phyloP scores from a whole-genome alignment of 2,888 invertebrate species.

The Drosophila mercatorum region DNA sequence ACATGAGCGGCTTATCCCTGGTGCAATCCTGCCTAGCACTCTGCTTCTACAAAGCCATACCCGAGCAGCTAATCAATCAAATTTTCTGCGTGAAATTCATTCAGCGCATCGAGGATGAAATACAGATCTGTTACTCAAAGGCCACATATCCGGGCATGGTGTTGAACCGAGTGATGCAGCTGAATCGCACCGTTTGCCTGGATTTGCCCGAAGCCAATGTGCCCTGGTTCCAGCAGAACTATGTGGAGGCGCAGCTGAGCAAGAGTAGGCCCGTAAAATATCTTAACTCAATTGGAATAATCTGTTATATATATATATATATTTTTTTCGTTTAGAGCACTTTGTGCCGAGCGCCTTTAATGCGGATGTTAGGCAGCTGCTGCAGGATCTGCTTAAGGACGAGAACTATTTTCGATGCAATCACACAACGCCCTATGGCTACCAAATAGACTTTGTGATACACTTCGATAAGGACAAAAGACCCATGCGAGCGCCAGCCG shows the following conservation, averaged over 20 bases:
- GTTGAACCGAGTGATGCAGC: conserved; percentile 86
- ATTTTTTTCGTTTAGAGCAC: conserved; percentile 46
- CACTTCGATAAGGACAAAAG: conserved; percentile 81
- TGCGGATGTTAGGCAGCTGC: conserved; percentile 71
- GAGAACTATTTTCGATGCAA: conserved; percentile 81
- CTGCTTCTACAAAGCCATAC: conserved; percentile 86
- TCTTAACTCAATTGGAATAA: neutral
- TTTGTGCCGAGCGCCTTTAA: conserved; percentile 60
- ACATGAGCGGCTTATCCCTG: conserved; percentile 86
- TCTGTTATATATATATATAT: neutral
- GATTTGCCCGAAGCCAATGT: conserved; percentile 88
- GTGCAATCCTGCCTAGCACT: conserved; percentile 86
- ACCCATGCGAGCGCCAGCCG: conserved; percentile 66
- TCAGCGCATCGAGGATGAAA: conserved; percentile 86
- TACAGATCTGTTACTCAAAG: conserved; percentile 86
- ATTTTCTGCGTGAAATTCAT: conserved; percentile 87
- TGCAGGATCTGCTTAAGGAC: conserved; percentile 74
- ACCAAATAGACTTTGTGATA: conserved; percentile 84
- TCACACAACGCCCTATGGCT: conserved; percentile 84
- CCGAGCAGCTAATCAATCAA: conserved; percentile 85
- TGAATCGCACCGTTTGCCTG: conserved; percentile 88
- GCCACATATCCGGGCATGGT: conserved; percentile 86
- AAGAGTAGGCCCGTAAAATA: conserved; percentile 82
- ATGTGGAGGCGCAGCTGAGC: conserved; percentile 85
- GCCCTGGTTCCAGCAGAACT: conserved; percentile 89